Evolutionary conservation across 2,888 invertebrate genomes (phyloP).

Genomic region (Lasioglossum calceatum): DNA sequence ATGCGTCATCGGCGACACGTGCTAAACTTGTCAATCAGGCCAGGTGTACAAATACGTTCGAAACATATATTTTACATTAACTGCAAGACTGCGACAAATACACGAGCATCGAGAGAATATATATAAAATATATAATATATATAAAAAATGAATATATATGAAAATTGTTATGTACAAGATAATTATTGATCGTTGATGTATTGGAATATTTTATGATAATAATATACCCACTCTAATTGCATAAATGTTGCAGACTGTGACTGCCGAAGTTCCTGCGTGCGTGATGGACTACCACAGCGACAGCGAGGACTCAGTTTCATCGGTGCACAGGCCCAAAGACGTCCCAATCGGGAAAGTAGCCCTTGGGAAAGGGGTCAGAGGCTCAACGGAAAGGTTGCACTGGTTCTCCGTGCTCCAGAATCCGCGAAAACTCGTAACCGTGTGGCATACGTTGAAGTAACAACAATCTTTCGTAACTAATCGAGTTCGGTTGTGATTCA

Average conservation of each 20-base stretch:
- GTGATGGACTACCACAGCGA: constrained; percentile 76
- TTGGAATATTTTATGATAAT: too few relatives aligned
- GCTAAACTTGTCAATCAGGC: background rate
- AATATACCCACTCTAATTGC: background rate
- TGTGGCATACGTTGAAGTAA: constrained; percentile 83
- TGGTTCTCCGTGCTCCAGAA: constrained; percentile 83
- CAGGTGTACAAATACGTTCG: background rate
- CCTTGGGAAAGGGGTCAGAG: constrained; percentile 82
- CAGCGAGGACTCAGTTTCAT: constrained; percentile 80
- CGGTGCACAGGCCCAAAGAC: constrained; percentile 75
- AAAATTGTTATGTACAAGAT: background rate
- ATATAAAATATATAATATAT: too few relatives aligned
- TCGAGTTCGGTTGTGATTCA: background rate
- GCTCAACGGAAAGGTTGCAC: constrained; percentile 80
- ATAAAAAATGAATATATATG: background rate
- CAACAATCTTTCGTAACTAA: background rate
- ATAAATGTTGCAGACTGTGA: constrained; percentile 38
- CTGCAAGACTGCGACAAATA: too few relatives aligned
- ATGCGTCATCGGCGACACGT: background rate
- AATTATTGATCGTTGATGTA: background rate
- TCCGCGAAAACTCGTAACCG: constrained; percentile 82
- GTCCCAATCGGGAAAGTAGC: constrained; percentile 81
- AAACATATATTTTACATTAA: background rate
- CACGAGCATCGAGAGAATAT: too few relatives aligned
- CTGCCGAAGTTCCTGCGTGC: constrained; percentile 56